Conservation (phyloP, 2,888 invertebrate genomes). For the Microplitis manilae region DNA sequence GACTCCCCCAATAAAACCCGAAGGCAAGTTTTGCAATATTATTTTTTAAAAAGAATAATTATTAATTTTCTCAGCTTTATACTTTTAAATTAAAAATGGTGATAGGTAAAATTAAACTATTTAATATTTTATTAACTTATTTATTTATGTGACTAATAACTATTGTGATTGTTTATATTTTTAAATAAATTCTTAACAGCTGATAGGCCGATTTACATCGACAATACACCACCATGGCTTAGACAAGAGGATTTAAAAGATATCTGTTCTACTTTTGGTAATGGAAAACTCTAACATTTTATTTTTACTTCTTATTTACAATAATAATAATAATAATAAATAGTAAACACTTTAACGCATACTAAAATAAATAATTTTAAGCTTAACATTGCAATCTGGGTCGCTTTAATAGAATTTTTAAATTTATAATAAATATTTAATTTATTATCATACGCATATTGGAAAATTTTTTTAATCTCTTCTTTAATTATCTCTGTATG, state of each 20-base stretch:
- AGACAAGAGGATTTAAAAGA: conserved; percentile 38
- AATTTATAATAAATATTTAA: background rate
- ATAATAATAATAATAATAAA: background rate
- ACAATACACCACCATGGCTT: conserved; percentile 43
- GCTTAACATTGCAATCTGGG: no score
- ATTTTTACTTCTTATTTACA: background rate
- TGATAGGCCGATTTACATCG: conserved; percentile 26
- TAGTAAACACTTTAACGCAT: background rate
- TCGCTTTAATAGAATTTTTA: no score
- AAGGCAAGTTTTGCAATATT: conserved; percentile 38
- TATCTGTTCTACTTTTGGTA: conserved; percentile 43
- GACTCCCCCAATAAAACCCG: conserved; percentile 46
- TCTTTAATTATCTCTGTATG: background rate
- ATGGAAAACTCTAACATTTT: conserved; percentile 29
- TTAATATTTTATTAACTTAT: background rate
- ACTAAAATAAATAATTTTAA: no score
- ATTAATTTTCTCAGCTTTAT: background rate
- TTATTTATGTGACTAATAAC: conserved; percentile 20
- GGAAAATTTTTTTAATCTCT: conserved; percentile 19
- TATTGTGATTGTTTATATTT: background rate
- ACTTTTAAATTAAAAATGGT: background rate
- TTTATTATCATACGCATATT: background rate
- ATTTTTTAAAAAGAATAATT: background rate
- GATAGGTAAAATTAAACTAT: background rate
- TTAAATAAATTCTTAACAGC: conserved; percentile 4